Evolutionary conservation across 2,797 vertebrate species (phyloP).

Genomic region (Antrozous pallidus): DNA sequence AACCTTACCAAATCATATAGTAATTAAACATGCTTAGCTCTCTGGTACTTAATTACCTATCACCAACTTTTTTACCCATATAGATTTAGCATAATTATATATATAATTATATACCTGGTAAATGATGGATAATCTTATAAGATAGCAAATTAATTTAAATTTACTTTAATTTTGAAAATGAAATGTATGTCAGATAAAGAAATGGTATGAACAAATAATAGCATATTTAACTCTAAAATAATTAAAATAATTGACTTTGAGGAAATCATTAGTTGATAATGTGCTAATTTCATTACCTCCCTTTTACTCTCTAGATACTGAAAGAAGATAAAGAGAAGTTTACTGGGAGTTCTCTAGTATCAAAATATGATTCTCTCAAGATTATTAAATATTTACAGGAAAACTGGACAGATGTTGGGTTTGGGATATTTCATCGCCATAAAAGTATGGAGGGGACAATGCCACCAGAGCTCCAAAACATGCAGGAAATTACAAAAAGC

Average conservation of each 20-base stretch:
- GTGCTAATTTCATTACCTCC: not conserved
- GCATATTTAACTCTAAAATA: not conserved
- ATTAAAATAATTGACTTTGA: not conserved
- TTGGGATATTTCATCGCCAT: constrained; percentile 85
- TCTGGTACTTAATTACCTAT: not conserved
- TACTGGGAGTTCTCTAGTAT: constrained; percentile 82
- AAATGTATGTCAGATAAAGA: not conserved
- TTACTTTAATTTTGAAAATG: constrained; percentile 41
- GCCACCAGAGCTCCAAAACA: constrained; percentile 66
- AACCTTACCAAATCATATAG: too few relatives aligned
- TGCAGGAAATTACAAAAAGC: constrained; percentile 79
- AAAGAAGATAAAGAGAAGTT: constrained; percentile 80
- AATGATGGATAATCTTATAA: not conserved
- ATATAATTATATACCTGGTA: not conserved
- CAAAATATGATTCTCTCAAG: constrained; percentile 81
- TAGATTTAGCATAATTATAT: constrained; percentile 22
- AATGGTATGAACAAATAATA: not conserved
- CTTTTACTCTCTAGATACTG: constrained; percentile 78
- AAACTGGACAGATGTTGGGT: constrained; percentile 82
- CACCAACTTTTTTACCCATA: not conserved
- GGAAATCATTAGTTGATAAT: not conserved
- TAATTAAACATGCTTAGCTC: not conserved
- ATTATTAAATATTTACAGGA: constrained; percentile 80
- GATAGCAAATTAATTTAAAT: constrained; percentile 8
- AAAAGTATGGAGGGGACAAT: constrained; percentile 72